A percentile compares a stretch with the other conserved stretches of the same genome.
phyloP scores from a whole-genome alignment of 2,113 vertebrate genomes.

The Geococcyx californianus region DNA sequence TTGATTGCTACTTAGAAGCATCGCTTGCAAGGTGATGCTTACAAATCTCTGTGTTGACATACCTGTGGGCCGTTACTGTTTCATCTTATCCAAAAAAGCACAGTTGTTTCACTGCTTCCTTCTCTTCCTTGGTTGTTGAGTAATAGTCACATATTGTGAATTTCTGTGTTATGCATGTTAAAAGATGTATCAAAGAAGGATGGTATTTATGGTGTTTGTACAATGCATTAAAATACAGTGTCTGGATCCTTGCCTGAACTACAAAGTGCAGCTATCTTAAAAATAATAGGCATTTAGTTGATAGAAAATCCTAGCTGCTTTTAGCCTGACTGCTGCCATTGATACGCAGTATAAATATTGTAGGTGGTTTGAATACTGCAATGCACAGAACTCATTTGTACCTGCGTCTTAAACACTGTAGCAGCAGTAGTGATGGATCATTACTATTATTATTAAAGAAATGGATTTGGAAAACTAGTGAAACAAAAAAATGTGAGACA shows the following conservation, averaged over 20 bases:
- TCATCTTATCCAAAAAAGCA: background rate
- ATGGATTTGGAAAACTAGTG: background rate
- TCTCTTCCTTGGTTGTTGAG: background rate
- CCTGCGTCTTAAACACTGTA: background rate
- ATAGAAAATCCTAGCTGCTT: background rate
- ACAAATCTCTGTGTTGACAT: background rate
- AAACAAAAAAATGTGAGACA: background rate
- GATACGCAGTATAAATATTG: background rate
- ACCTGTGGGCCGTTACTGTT: background rate
- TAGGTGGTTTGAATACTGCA: background rate
- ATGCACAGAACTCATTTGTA: background rate
- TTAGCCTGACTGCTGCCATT: background rate
- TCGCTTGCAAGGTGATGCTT: background rate
- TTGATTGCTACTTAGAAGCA: background rate
- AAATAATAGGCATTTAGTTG: background rate
- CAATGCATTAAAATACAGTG: background rate
- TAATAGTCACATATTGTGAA: background rate
- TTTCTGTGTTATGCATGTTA: background rate
- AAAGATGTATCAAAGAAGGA: background rate
- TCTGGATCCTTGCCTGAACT: background rate
- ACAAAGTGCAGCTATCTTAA: background rate
- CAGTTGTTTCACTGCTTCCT: background rate
- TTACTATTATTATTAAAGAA: background rate
- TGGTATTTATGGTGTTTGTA: background rate
- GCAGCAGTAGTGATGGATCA: background rate